Percentiles rank a stretch among this genome's conserved stretches.
phyloP scores from a whole-genome alignment of 1,140 invertebrate species.

The Acyrthosiphon pisum region DNA sequence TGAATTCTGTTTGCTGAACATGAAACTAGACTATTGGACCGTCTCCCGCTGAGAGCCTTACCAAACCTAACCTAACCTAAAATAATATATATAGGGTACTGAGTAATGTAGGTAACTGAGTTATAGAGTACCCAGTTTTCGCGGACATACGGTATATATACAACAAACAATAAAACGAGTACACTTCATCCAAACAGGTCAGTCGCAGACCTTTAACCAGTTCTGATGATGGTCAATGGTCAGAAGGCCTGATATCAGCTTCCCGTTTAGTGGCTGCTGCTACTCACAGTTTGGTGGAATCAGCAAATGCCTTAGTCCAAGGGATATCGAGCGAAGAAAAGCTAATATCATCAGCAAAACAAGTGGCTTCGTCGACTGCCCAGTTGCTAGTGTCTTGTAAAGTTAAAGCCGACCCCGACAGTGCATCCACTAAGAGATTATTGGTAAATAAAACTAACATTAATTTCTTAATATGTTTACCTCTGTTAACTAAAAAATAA shows the following conservation, averaged over 20 bases:
- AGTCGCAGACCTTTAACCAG: constrained; percentile 78
- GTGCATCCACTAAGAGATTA: constrained; percentile 89
- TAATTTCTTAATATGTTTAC: no score
- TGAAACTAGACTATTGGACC: no score
- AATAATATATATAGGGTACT: no score
- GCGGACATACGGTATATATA: background rate
- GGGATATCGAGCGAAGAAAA: constrained; percentile 94
- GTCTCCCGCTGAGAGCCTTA: no score
- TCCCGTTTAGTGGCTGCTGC: constrained; percentile 95
- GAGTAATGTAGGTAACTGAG: no score
- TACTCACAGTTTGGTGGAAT: constrained; percentile 95
- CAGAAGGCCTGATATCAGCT: constrained; percentile 95
- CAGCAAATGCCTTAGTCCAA: constrained; percentile 95
- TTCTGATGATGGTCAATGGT: constrained; percentile 98
- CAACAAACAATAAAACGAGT: background rate
- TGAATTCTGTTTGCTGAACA: no score
- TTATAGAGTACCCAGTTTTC: no score
- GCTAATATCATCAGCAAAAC: constrained; percentile 94
- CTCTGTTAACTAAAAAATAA: background rate
- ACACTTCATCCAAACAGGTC: constrained; percentile 66
- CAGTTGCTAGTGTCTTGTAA: constrained; percentile 97
- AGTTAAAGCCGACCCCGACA: constrained; percentile 95
- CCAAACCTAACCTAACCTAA: no score
- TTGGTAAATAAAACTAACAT: constrained; percentile 66
- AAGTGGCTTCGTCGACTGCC: constrained; percentile 96